Base-by-base conservation (phyloP, 2,113 vertebrate genomes). In the Edolisoma coerulescens region DNA sequence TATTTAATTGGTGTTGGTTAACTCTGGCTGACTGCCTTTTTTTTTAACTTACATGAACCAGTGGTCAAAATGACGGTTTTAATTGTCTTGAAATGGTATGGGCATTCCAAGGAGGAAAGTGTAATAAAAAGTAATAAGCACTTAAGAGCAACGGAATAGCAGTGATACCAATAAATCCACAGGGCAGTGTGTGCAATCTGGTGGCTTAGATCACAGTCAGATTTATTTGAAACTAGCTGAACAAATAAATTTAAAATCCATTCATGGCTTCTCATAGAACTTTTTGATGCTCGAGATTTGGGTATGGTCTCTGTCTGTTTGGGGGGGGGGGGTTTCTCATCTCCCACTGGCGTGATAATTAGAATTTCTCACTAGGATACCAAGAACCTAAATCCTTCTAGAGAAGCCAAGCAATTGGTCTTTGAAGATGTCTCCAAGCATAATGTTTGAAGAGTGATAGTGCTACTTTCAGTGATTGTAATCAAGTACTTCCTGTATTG, bases 301-400 rank as follows among this genome's bases (percentile, higher is more conserved):
- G 9, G 7, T n/a, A n/a, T n/a, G n/a, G n/a, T 79, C 37, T 88
- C 24, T 90, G 10, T 45, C 30, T 76, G 10, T 9, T 54, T 11
- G 4, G 1, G 4, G 5, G 1, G 6, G 6, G 0, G 6, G 6
- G 1, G 0, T 7, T 81, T 17, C 32, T 65, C 5, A 13, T 13
- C 7, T n/a, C 13, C 18, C 20, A 7, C 45, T 4, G 1, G 30
- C 75, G 17, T 22, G 16, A 5, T 65, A 63, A 28, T n/a, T 56
- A 68, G 28, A 69, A 44, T 90, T 83, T 96, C n/a, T 76, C 2
- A 1, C 32, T 73, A 53, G 23, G 10, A 8, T 85, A 42, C 74
- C 14, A 16, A 47, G 42, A 92, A n/a, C 27, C 19, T 54, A 21
- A 78, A 45, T 69, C 68, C 24, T 77, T 32, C 33, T 50, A 21